Conservation (phyloP, 2,797 vertebrate genomes). For the Sphenodon punctatus region DNA sequence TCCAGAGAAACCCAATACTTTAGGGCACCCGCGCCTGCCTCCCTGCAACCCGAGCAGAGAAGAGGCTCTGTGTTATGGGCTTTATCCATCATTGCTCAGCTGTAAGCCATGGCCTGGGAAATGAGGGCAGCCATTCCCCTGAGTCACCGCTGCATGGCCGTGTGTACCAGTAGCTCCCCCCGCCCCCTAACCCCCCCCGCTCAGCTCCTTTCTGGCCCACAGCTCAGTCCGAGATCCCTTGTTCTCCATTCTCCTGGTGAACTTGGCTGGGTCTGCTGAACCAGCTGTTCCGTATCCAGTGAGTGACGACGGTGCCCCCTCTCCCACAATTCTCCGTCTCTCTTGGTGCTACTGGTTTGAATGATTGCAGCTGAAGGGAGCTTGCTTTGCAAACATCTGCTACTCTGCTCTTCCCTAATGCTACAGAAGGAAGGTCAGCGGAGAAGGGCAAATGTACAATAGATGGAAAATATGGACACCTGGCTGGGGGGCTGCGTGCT, state of each 20-base stretch:
- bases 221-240: background rate
- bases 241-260: background rate
- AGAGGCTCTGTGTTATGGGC: slow-evolving; percentile 31
- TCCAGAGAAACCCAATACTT: background rate
- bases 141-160: slow-evolving; percentile 3
- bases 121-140: slow-evolving; percentile 1
- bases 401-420: background rate
- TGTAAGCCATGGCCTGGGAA: slow-evolving; percentile 27
- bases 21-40: background rate
- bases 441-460: background rate
- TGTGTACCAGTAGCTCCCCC: background rate
- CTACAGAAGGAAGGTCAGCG: background rate
- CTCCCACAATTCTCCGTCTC: too few species aligned
- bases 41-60: background rate
- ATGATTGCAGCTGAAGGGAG: background rate
- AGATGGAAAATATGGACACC: fast-evolving
- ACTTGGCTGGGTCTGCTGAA: background rate
- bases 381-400: background rate
- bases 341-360: background rate
- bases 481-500: fast-evolving
- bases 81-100: slow-evolving; percentile 47
- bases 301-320: too few species aligned
- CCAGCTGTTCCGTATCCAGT: slow-evolving; percentile 33
- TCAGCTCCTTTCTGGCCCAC: background rate
- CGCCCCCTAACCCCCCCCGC: background rate